Percentiles rank a stretch among this genome's conserved stretches.
Evolutionary conservation across 2,113 vertebrate genomes (phyloP).

Genomic region (Dipodomys stephensi): DNA sequence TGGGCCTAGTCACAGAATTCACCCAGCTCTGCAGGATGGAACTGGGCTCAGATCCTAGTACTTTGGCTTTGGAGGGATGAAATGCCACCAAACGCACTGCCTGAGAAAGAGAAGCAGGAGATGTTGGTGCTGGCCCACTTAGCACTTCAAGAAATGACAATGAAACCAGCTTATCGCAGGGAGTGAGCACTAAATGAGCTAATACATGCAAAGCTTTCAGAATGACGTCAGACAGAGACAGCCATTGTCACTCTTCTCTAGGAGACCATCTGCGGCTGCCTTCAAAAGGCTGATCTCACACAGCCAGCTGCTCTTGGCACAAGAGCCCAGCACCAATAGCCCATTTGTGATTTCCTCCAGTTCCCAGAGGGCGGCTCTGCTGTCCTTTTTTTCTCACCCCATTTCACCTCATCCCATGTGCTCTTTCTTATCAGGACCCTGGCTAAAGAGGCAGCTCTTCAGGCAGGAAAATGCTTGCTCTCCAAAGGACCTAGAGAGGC

Average conservation of each 20-base stretch:
- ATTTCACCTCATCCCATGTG: neutral
- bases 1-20: neutral
- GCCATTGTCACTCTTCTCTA: neutral
- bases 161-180: neutral
- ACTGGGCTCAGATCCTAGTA: no score
- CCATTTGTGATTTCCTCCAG: neutral
- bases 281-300: conserved; percentile 11
- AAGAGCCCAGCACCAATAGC: neutral
- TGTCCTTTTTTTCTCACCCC: neutral
- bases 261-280: neutral
- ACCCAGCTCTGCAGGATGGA: no score
- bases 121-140: neutral
- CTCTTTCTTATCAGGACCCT: neutral
- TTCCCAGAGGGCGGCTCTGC: neutral
- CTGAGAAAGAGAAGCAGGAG: no score
- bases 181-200: neutral
- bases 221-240: neutral
- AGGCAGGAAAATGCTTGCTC: neutral
- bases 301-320: conserved; percentile 37
- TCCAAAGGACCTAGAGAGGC: neutral
- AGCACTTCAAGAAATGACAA: neutral
- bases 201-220: neutral
- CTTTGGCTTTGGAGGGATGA: no score
- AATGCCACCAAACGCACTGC: no score
- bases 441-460: neutral